Evolutionary conservation across 2,797 vertebrate genomes (phyloP).

Genomic region (Vipera latastei): DNA sequence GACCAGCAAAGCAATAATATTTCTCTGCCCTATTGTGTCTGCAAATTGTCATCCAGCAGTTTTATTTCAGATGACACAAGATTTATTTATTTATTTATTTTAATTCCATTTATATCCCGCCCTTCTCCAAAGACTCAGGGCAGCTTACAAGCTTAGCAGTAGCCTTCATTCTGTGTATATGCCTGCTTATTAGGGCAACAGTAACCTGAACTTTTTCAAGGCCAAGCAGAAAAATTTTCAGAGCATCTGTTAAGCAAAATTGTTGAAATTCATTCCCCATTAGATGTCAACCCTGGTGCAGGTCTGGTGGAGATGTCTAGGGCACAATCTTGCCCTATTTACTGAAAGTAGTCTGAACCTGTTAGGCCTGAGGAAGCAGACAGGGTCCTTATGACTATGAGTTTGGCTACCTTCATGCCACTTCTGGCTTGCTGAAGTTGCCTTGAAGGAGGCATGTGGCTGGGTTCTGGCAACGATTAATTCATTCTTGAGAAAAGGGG

Average conservation of each 20-base stretch:
- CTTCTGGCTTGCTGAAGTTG: too few relatives aligned
- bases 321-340: neutral
- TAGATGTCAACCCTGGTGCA: neutral
- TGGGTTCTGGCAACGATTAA: too few relatives aligned
- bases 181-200: too few relatives aligned
- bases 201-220: neutral
- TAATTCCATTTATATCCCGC: too few relatives aligned
- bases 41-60: neutral
- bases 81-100: too few relatives aligned
- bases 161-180: too few relatives aligned
- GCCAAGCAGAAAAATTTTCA: neutral
- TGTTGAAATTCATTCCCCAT: neutral
- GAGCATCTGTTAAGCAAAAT: neutral
- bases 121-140: too few relatives aligned
- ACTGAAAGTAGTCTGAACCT: neutral
- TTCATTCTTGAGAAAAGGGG: too few relatives aligned
- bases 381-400: neutral
- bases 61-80: neutral
- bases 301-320: neutral
- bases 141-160: too few relatives aligned
- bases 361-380: neutral
- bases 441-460: too few relatives aligned
- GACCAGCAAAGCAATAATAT: neutral
- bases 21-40: neutral
- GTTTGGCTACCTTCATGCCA: neutral